Percentiles rank a stretch among this genome's conserved stretches.
phyloP scores from a whole-genome alignment of 2,888 invertebrate genomes.

The Alviniconcha strummeri region DNA sequence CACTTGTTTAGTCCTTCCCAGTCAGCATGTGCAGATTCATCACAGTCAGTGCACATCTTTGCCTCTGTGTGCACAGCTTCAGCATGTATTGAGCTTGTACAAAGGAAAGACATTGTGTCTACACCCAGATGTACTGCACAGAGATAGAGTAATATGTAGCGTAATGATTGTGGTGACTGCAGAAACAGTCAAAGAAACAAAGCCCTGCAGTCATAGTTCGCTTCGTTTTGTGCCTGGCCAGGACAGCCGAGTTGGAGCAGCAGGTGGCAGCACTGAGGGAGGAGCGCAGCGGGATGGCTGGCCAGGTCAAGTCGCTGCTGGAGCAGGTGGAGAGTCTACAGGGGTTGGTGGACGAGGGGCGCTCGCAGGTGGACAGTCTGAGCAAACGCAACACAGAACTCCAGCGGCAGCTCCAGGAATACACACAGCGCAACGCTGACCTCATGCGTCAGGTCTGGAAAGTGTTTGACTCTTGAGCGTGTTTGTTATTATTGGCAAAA shows the following conservation, averaged over 20 bases:
- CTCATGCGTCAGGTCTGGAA: slow-evolving; percentile 33
- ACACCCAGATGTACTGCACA: too few relatives aligned
- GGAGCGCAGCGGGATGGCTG: slow-evolving; percentile 54
- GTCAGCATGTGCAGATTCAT: too few relatives aligned
- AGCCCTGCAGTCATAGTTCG: too few relatives aligned
- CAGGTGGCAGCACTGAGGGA: slow-evolving; percentile 76
- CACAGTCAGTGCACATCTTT: too few relatives aligned
- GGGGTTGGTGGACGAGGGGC: slow-evolving; percentile 51
- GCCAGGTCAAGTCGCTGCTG: slow-evolving; percentile 42
- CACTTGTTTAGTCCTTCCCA: too few relatives aligned
- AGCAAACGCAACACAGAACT: slow-evolving; percentile 37
- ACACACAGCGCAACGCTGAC: slow-evolving; percentile 40
- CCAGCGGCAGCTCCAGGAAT: slow-evolving; percentile 41
- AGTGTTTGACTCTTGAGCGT: neutral
- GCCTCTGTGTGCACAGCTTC: too few relatives aligned
- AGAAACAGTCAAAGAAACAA: too few relatives aligned
- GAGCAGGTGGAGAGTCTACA: slow-evolving; percentile 56
- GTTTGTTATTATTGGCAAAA: neutral
- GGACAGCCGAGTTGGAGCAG: slow-evolving; percentile 80
- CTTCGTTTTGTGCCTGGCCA: neutral
- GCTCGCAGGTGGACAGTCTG: slow-evolving; percentile 33
- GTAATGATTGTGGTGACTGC: too few relatives aligned
- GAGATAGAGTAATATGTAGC: too few relatives aligned
- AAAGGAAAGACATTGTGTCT: too few relatives aligned
- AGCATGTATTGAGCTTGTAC: too few relatives aligned